A percentile compares a stretch with the other conserved stretches of the same genome.
phyloP scores from a whole-genome alignment of 2,113 vertebrate genomes.

The Vidua macroura region DNA sequence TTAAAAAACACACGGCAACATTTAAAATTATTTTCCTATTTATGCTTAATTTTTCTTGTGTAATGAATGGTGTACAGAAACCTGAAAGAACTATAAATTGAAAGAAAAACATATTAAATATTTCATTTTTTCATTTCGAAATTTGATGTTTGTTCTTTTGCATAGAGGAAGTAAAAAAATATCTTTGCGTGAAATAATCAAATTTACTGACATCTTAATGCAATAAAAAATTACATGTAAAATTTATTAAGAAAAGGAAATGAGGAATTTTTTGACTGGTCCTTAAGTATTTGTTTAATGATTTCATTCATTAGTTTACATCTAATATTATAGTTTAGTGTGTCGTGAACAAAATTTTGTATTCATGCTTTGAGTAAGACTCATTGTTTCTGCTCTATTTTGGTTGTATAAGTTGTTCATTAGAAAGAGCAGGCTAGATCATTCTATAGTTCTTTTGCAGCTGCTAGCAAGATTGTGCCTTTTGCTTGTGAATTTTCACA shows the following conservation, averaged over 20 bases:
- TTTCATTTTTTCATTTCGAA: not conserved
- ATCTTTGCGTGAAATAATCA: not conserved
- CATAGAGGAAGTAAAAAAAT: not conserved
- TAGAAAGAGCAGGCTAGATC: not conserved
- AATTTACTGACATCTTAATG: not conserved
- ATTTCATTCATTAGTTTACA: not conserved
- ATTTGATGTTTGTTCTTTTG: not conserved
- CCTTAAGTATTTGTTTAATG: not conserved
- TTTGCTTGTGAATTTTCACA: not conserved
- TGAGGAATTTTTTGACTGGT: not conserved
- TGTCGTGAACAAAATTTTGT: not conserved
- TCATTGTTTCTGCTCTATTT: not conserved
- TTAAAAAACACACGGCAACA: accelerated
- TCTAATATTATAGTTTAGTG: not conserved
- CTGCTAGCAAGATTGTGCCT: not conserved
- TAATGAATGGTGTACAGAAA: not conserved
- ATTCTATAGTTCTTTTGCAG: not conserved
- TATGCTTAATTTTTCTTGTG: accelerated
- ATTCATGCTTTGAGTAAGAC: not conserved
- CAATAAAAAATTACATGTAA: not conserved
- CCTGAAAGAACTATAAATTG: not conserved
- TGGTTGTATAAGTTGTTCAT: not conserved
- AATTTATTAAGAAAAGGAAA: not conserved
- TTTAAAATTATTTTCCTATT: accelerated
- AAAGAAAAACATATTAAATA: not conserved